These are phyloP conservation scores for Pachliopta kotzebuea DNA, from an alignment of 2,888 invertebrate genomes.

Conservation along the genomic window DNA sequence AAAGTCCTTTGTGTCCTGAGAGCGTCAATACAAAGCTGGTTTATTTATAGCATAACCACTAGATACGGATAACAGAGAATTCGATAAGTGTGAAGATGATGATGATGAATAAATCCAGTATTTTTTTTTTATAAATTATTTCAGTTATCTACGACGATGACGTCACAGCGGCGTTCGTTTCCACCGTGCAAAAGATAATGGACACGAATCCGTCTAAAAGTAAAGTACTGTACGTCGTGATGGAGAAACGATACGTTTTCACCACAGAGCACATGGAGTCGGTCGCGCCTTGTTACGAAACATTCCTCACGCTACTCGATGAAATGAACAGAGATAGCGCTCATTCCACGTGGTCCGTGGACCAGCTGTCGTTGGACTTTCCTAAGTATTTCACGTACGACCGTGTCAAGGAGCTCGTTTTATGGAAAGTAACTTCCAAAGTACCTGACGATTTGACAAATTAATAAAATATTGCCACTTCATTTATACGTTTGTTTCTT, in stretches of 20 bases:
- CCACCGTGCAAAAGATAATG: conserved; percentile 85
- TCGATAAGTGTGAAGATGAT: too few species aligned
- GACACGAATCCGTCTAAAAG: conserved; percentile 72
- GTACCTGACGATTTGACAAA: conserved; percentile 45
- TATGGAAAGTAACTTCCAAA: conserved; percentile 84
- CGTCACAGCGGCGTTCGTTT: conserved; percentile 89
- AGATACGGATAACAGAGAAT: too few species aligned
- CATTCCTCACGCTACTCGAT: conserved; percentile 84
- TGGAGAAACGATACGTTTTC: conserved; percentile 94
- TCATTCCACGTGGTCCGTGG: conserved; percentile 77
- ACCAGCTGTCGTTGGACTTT: conserved; percentile 85
- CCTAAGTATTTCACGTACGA: conserved; percentile 91
- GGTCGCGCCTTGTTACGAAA: conserved; percentile 93
- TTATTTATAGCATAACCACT: too few species aligned
- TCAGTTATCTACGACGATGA: conserved; percentile 92
- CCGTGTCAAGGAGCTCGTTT: conserved; percentile 86
- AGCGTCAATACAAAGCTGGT: too few species aligned
- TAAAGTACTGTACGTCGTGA: conserved; percentile 84
- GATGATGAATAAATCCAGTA: too few species aligned
- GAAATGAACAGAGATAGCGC: conserved; percentile 68
- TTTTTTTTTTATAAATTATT: conserved; percentile 45
- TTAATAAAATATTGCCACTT: neutral
- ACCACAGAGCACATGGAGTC: conserved; percentile 89
- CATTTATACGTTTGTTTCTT: neutral
- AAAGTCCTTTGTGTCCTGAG: too few species aligned